Base-by-base conservation (phyloP, 2,888 invertebrate genomes). In the Plebejus melissa region DNA sequence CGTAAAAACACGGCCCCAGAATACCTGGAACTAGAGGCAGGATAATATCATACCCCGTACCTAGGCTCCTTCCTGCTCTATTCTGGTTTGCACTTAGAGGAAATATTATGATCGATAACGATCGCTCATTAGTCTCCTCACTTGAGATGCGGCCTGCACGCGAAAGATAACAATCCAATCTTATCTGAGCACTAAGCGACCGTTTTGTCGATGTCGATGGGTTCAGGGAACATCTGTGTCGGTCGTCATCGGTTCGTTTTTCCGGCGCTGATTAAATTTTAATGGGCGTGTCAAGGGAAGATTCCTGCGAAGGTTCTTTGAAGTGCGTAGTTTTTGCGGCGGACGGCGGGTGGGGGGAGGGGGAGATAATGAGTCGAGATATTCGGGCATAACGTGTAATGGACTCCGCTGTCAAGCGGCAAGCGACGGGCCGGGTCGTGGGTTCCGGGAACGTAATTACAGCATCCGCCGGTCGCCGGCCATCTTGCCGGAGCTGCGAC, bases 371-470 rank as follows among this genome's bases (percentile, higher is more conserved):
- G 65, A 32, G 65, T 28, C 11, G 13, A 65, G 65, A 36, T 65
- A 65, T 65, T 65, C 3, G 65, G 65, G 16, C 5, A 65, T 65
- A 4, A 36, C 16, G 32, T 36, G 65, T 65, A 32, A 13, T 65
- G 32, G 65, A 13, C 74, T 22, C 58, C 77, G 38, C 69, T 36
- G 75, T 74, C 70, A 80, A 80, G 76, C 76, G 79, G 76, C 76
- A 75, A 78, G 82, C 82, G 82, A 84, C 46, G 46, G 2, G 54
- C 13, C 50, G 78, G 78, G 78, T 79, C 78, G 80, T 83, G 83
- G 83, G 83, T 92, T 91, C 92, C 88, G 86, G 89, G 92, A 91
- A 92, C 82, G 86, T 89, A 90, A 91, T 92, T 92, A 92, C 87
- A 82, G 89, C 90, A 87, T 88, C 90, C 90, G 89, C 84, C 83